A percentile compares a stretch with the other conserved stretches of the same genome.
phyloP scores from a whole-genome alignment of 2,113 vertebrate species.

The Eublepharis macularius region DNA sequence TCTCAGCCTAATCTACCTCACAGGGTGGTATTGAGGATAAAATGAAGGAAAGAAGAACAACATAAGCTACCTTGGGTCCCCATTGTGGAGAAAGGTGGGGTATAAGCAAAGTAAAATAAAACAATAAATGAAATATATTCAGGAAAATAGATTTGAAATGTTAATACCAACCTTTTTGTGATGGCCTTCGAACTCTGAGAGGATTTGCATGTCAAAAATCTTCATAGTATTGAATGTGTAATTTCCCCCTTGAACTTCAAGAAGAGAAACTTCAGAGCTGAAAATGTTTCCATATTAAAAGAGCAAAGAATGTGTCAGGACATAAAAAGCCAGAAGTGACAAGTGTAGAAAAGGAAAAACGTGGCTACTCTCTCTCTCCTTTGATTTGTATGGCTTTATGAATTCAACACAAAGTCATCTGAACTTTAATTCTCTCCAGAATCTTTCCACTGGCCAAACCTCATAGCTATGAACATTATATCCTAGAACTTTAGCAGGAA shows the following conservation, averaged over 20 bases:
- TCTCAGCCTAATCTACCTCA: too few relatives aligned
- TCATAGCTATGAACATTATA: background rate
- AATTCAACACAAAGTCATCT: background rate
- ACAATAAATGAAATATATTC: slow-evolving; percentile 37
- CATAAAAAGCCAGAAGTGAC: slow-evolving; percentile 53
- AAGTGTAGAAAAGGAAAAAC: slow-evolving; percentile 40
- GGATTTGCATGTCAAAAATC: slow-evolving; percentile 59
- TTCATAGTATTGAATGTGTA: slow-evolving; percentile 51
- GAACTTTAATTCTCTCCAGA: slow-evolving; percentile 11
- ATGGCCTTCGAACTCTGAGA: slow-evolving; percentile 55
- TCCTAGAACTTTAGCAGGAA: background rate
- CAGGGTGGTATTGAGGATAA: too few relatives aligned
- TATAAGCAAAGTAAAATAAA: too few relatives aligned
- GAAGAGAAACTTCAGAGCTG: slow-evolving; percentile 54
- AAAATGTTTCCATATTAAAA: slow-evolving; percentile 58
- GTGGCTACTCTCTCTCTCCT: slow-evolving; percentile 38
- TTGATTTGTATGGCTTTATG: slow-evolving; percentile 20
- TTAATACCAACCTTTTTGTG: slow-evolving; percentile 57
- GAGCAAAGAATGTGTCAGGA: slow-evolving; percentile 42
- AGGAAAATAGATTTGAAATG: background rate
- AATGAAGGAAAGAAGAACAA: too few relatives aligned
- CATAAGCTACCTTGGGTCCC: too few relatives aligned
- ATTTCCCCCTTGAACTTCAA: slow-evolving; percentile 61
- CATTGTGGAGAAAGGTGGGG: too few relatives aligned
- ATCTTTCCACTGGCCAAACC: background rate